Evolutionary conservation across 2,888 invertebrate genomes (phyloP).

Genomic region (Tholera decimalis): DNA sequence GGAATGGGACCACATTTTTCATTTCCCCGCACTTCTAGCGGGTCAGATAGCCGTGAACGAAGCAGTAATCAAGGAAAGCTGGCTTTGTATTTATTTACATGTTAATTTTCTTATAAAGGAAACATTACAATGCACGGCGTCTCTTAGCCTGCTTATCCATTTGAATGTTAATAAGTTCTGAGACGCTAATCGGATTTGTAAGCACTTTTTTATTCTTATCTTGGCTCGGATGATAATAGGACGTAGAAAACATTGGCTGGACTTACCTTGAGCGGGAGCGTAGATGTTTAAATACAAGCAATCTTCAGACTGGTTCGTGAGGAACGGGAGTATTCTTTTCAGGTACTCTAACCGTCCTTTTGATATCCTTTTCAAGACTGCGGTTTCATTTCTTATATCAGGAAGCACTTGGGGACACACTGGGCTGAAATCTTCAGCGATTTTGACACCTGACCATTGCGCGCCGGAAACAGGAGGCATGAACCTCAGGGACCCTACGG

Average conservation of each 20-base stretch:
- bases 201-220: constrained; percentile 44
- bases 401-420: constrained; percentile 98
- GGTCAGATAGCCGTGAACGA: constrained; percentile 12
- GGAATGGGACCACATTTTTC: constrained; percentile 41
- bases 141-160: constrained; percentile 41
- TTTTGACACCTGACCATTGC: constrained; percentile 97
- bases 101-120: constrained; percentile 53
- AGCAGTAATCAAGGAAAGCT: constrained; percentile 33
- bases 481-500: constrained; percentile 96
- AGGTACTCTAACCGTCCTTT: constrained; percentile 97
- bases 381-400: constrained; percentile 96
- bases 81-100: constrained; percentile 55
- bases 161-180: constrained; percentile 53
- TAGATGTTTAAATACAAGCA: constrained; percentile 99
- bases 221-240: constrained; percentile 10
- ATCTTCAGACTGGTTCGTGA: constrained; percentile 98
- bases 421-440: constrained; percentile 96
- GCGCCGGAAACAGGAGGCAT: constrained; percentile 99
- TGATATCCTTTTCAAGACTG: constrained; percentile 96
- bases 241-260: constrained; percentile 29
- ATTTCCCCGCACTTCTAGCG: constrained; percentile 6
- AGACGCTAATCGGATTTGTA: constrained; percentile 57
- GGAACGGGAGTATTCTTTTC: constrained; percentile 96
- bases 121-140: constrained; percentile 50
- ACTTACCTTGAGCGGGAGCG: constrained; percentile 98